These are phyloP conservation scores for Anguilla megastoma DNA, from an alignment of 2,797 vertebrate species.

Conservation along the genomic window DNA sequence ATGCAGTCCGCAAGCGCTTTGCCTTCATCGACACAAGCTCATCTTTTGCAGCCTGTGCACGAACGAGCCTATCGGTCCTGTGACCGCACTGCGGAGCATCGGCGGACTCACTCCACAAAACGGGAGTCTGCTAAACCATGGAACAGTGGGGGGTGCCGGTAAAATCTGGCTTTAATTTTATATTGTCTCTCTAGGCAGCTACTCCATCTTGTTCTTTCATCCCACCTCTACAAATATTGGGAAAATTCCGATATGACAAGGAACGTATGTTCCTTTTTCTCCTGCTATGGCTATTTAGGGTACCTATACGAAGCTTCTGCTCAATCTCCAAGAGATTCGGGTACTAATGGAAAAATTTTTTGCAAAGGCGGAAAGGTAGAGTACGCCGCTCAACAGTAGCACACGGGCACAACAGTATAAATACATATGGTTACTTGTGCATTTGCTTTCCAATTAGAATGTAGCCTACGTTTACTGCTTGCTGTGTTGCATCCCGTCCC, in stretches of 20 bases:
- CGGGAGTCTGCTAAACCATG: constrained; percentile 4
- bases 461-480: neutral
- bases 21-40: neutral
- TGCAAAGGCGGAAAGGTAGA: neutral
- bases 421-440: neutral
- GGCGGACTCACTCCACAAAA: neutral
- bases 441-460: neutral
- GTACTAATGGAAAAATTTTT: neutral
- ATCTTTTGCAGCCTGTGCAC: neutral
- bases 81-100: neutral
- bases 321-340: neutral
- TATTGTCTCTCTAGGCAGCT: neutral
- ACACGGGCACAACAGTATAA: neutral
- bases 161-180: neutral
- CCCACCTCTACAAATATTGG: neutral
- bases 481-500: neutral
- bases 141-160: neutral
- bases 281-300: neutral
- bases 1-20: neutral
- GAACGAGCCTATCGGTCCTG: neutral
- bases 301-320: neutral
- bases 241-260: neutral
- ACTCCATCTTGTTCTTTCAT: neutral
- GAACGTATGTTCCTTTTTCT: neutral
- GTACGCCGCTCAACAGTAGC: neutral